Evolutionary conservation across 2,797 vertebrate genomes (phyloP), one percentile per base, ranked within the genome.

Genomic region (Acropternis orthonyx): DNA sequence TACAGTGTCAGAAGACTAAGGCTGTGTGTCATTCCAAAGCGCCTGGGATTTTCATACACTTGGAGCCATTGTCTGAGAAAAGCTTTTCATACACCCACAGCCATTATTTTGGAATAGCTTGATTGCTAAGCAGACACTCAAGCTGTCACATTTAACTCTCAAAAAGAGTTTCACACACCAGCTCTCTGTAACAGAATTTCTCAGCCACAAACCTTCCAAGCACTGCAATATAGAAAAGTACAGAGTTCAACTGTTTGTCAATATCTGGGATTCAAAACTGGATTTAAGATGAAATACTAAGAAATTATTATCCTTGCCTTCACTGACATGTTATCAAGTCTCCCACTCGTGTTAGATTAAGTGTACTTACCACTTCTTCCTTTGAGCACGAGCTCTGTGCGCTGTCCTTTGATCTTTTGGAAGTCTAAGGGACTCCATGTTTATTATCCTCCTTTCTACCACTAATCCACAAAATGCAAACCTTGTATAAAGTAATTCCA

Each of bases 381-480:
- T 77, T 43, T 24, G 15, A 78, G 74, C 41, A 49, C 15, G 15
- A 90, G 66, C 66, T 93, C 6, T 69, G 63, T 52, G 66, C 63
- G 49, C 58, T 88, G 79, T 76, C 73, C 83, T 94, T 84, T 86
- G 69, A 86, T 66, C 88, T 79, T 84, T 9, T 6, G 59, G 66
- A 65, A 85, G 52, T 37, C 76, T 80, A 58, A 52, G 51, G 55
- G 58, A 73, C 41, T 85, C 81, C 46, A 55, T 7, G 56, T 48
- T 88, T 75, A 85, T 90, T 90, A 81, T 41, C 36, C 51, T 73
- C 51, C 54, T 66, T 78, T 61, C 46, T 84, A 81, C 59, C n/a
- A 69, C 76, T 95, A 94, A 95, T 71, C 89, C 62, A 48, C 39
- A 61, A 93, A 86, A 86, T 78, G 86, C 86, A 95, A 86, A 56